Evolutionary conservation across 1,140 invertebrate genomes (phyloP).

Genomic region (Ladona fulva): DNA sequence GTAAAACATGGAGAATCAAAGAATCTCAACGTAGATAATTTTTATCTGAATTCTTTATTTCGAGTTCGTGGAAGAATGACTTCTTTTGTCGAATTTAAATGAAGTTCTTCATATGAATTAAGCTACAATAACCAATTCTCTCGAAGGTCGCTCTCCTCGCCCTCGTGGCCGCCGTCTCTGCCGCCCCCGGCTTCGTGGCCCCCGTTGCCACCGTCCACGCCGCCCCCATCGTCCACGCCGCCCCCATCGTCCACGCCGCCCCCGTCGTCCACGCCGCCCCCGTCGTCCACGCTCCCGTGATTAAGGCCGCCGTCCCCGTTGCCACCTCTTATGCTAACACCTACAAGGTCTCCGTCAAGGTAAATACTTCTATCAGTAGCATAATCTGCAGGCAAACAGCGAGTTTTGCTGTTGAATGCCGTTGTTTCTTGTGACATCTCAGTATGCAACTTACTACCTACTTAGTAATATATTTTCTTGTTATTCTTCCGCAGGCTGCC

Average conservation of each 20-base stretch:
- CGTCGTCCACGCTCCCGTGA: background rate
- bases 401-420: background rate
- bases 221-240: background rate
- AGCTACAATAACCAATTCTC: background rate
- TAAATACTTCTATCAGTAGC: background rate
- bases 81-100: no score
- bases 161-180: conserved; percentile 12
- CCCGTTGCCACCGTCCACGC: background rate
- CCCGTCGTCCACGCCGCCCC: conserved; percentile 11
- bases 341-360: conserved; percentile 15
- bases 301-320: conserved; percentile 10
- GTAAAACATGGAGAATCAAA: no score
- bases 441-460: no score
- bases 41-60: no score
- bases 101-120: no score
- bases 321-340: conserved; percentile 15
- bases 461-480: no score
- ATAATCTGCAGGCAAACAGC: no score
- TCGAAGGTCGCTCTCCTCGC: conserved; percentile 11
- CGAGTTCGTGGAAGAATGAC: no score
- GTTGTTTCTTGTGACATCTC: no score
- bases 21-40: no score
- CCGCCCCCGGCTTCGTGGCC: background rate
- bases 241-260: conserved; percentile 1
- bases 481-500: background rate